Percentiles rank a stretch among this genome's conserved stretches.
Conservation (phyloP, 2,113 vertebrate species). For the Clarias magur region DNA sequence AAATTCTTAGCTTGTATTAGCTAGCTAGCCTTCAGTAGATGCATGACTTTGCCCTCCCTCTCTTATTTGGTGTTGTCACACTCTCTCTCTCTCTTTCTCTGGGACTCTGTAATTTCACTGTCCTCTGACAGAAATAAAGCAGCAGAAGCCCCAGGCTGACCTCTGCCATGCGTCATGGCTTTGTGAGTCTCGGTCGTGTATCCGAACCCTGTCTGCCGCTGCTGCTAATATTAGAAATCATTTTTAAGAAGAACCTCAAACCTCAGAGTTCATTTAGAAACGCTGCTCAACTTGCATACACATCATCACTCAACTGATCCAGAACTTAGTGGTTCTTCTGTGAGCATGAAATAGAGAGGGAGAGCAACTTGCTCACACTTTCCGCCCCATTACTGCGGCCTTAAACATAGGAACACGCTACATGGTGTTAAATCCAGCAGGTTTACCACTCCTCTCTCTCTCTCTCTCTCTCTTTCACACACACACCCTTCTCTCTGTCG, state of each 20-base stretch:
- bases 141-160: neutral
- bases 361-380: neutral
- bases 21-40: too few relatives aligned
- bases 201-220: constrained; percentile 13
- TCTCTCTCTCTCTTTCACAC: neutral
- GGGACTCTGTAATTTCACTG: neutral
- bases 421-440: constrained; percentile 9
- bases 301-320: neutral
- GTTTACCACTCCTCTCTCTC: neutral
- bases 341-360: neutral
- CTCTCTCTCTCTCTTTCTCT: neutral
- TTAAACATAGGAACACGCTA: neutral
- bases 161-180: constrained; percentile 11
- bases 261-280: constrained; percentile 16
- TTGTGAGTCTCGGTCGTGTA: neutral
- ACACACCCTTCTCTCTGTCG: too few relatives aligned
- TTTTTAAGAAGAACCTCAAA: constrained; percentile 21
- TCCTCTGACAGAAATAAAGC: constrained; percentile 1
- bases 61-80: too few relatives aligned
- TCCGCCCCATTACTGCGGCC: neutral
- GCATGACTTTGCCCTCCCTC: neutral
- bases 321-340: neutral
- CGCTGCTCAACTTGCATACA: neutral
- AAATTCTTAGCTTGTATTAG: neutral
- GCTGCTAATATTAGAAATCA: constrained; percentile 18